Evolutionary conservation across 1,140 invertebrate genomes (phyloP).

Genomic region (Zaprionus taronus): DNA sequence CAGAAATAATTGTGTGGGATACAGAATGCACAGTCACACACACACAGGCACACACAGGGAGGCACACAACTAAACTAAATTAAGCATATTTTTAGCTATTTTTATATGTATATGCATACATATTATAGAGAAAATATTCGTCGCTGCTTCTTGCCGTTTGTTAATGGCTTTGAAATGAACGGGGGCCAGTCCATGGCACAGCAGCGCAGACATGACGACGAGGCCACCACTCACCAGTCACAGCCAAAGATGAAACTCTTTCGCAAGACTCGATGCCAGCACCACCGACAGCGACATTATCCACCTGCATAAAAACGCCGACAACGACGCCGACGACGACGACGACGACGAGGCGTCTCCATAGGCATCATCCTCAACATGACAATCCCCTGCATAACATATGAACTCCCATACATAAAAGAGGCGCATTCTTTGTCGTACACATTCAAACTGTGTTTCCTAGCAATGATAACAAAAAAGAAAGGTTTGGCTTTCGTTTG

Average conservation of each 20-base stretch:
- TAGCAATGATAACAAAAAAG: not conserved
- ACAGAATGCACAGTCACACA: slow-evolving; percentile 36
- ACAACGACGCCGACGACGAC: slow-evolving; percentile 20
- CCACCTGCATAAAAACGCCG: slow-evolving; percentile 67
- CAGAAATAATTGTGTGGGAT: slow-evolving; percentile 81
- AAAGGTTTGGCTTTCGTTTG: not conserved
- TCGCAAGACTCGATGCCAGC: slow-evolving; percentile 60
- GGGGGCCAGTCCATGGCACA: slow-evolving; percentile 4
- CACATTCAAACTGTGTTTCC: not conserved
- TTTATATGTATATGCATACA: slow-evolving; percentile 50
- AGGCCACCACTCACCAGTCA: slow-evolving; percentile 32
- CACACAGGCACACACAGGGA: slow-evolving; percentile 31
- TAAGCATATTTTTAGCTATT: slow-evolving; percentile 81
- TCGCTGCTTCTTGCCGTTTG: slow-evolving; percentile 73
- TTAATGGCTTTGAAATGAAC: slow-evolving; percentile 79
- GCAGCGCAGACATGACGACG: slow-evolving; percentile 30
- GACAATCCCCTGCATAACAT: slow-evolving; percentile 8
- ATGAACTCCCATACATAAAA: not conserved
- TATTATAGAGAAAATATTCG: slow-evolving; percentile 52
- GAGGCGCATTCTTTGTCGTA: not conserved
- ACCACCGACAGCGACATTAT: slow-evolving; percentile 64
- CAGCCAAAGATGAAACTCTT: slow-evolving; percentile 68
- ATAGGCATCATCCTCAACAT: slow-evolving; percentile 15
- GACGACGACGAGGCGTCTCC: slow-evolving; percentile 51
- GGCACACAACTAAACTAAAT: slow-evolving; percentile 62